A percentile compares a stretch with the other conserved stretches of the same genome.
phyloP scores from a whole-genome alignment of 2,797 vertebrate species.

The Rhinoraja longicauda region DNA sequence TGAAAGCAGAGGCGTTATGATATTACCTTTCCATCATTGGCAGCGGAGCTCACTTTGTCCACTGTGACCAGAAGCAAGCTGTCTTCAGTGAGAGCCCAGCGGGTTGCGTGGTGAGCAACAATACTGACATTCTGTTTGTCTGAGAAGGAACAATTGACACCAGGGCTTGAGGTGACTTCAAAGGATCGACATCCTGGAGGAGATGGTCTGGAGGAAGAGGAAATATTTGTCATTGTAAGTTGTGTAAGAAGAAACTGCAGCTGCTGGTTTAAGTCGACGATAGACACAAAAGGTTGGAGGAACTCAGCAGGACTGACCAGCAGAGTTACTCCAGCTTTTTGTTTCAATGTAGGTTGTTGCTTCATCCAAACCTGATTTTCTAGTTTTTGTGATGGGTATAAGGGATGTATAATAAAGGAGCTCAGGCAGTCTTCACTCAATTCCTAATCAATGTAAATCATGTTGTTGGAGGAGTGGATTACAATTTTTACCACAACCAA shows the following conservation, averaged over 20 bases:
- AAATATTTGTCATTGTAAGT: neutral
- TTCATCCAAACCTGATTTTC: neutral
- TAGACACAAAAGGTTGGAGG: no score
- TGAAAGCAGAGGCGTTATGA: neutral
- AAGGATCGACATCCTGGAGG: neutral
- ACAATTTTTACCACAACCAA: no score
- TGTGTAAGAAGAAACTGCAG: no score
- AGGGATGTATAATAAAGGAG: neutral
- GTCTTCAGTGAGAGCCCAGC: neutral
- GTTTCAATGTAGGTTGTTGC: neutral
- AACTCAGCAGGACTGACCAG: no score
- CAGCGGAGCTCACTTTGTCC: neutral
- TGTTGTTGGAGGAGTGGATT: neutral
- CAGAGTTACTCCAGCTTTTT: no score
- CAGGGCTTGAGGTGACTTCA: neutral
- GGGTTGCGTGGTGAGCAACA: neutral
- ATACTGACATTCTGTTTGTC: neutral
- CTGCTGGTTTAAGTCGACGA: no score
- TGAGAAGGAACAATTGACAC: neutral
- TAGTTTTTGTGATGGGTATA: neutral
- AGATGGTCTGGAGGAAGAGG: neutral
- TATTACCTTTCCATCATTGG: conserved; percentile 16
- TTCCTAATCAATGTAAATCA: neutral
- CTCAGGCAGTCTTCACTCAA: neutral
- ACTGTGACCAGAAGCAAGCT: neutral